Base-by-base conservation (phyloP, 2,888 invertebrate genomes). In the Carcina quercana region DNA sequence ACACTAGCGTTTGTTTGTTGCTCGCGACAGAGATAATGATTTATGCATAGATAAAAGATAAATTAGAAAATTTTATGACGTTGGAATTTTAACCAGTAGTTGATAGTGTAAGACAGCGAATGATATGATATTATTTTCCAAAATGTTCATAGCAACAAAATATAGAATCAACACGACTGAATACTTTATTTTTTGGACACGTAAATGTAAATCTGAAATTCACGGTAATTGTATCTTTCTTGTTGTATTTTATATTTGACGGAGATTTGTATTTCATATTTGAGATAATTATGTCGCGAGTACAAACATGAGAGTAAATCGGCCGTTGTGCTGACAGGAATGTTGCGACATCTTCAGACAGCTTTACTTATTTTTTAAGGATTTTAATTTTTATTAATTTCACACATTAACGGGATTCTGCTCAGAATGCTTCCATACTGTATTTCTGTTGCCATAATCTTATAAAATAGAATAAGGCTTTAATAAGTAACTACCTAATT, bases 361-460 rank as follows among this genome's bases (percentile, higher is more conserved):
- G 78, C 75, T 80, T 79, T 78, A 78, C 62, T 72, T 72, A 66
- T 60, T 68, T 66, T 65, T 44, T 73, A 75, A 69, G 68, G 48
- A 50, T 56, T 59, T 51, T 36, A 20, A 20, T 36, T 28, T 37
- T 34, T 42, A 28, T 6, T 30, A 26, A 20, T 8, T 31, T 19
- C n/a, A n/a, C n/a, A n/a, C n/a, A n/a, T n/a, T n/a, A n/a, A n/a
- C n/a, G n/a, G n/a, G n/a, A n/a, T n/a, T n/a, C n/a, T n/a, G n/a
- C n/a, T n/a, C n/a, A n/a, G n/a, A n/a, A n/a, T n/a, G n/a, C n/a
- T n/a, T n/a, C n/a, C n/a, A n/a, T n/a, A n/a, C n/a, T n/a, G n/a
- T n/a, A n/a, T n/a, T n/a, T n/a, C n/a, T n/a, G n/a, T n/a, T n/a
- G n/a, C n/a, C n/a, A n/a, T n/a, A n/a, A n/a, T n/a, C n/a, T n/a